Conservation (phyloP, 2,888 invertebrate species). For the Tricholauxania praeusta region DNA sequence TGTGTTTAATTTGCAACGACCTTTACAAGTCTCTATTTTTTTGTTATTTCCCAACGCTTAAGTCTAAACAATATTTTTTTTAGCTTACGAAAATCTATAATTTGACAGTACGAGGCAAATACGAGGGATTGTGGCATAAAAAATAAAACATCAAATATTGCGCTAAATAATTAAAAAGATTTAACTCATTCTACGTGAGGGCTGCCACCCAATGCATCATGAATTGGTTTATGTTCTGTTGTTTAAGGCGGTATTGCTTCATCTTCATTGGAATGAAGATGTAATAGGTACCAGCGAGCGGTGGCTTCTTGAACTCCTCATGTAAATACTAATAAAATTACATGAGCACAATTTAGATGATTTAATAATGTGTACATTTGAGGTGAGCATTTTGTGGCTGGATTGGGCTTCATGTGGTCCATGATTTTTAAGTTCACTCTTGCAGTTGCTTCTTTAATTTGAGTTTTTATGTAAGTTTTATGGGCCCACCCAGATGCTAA, state of each 20-base stretch:
- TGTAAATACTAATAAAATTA: conserved; percentile 7
- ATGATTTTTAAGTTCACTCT: conserved; percentile 13
- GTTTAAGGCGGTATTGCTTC: conserved; percentile 1
- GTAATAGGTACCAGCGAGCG: not conserved
- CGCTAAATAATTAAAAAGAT: conserved; percentile 37
- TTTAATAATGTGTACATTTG: conserved; percentile 28
- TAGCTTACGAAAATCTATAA: no score
- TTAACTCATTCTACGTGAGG: not conserved
- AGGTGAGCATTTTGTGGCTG: conserved; percentile 22
- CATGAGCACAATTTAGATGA: conserved; percentile 8
- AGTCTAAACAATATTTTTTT: no score
- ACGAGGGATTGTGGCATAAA: no score
- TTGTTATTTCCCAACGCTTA: no score
- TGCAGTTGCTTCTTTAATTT: no score
- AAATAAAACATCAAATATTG: conserved; percentile 33
- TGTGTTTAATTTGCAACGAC: no score
- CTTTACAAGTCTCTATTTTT: no score
- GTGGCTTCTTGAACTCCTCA: not conserved
- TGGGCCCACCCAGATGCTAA: no score
- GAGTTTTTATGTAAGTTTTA: no score
- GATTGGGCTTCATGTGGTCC: not conserved
- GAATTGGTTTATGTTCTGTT: not conserved
- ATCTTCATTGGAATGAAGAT: conserved; percentile 1
- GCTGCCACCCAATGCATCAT: not conserved
- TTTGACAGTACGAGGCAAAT: no score